A percentile compares a stretch with the other conserved stretches of the same genome.
Evolutionary conservation across 64 coral and sea anemone species (phyloP).

Genomic region (Dendronephthya gigantea): DNA sequence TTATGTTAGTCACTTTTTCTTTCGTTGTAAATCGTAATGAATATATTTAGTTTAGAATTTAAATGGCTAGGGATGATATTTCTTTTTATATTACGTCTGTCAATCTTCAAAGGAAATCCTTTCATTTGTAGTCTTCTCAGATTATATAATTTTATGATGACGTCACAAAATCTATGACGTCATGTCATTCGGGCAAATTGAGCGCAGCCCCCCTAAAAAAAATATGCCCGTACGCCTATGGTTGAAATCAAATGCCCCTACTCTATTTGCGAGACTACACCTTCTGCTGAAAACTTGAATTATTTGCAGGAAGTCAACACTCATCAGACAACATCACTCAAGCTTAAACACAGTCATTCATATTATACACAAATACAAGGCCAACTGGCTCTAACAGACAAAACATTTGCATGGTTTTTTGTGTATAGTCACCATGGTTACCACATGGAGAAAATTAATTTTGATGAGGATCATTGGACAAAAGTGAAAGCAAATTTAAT

Average conservation of each 20-base stretch:
- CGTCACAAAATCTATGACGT: too few relatives aligned
- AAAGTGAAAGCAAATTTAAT: background rate
- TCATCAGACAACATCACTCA: background rate
- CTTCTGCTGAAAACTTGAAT: background rate
- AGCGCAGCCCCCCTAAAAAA: too few relatives aligned
- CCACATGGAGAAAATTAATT: background rate
- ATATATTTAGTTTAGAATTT: too few relatives aligned
- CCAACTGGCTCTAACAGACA: background rate
- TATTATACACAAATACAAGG: background rate
- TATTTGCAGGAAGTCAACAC: background rate
- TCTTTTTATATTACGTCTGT: too few relatives aligned
- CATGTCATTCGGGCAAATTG: too few relatives aligned
- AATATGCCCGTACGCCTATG: too few relatives aligned
- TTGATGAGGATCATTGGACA: background rate
- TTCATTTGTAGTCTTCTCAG: too few relatives aligned
- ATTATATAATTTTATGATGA: too few relatives aligned
- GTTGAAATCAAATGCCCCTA: background rate
- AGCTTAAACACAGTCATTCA: background rate
- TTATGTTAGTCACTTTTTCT: too few relatives aligned
- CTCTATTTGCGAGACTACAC: background rate
- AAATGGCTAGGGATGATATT: too few relatives aligned
- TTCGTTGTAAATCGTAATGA: too few relatives aligned
- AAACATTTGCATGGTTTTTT: background rate
- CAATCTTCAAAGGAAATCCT: too few relatives aligned
- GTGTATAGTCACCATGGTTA: background rate